Evolutionary conservation across 2,797 vertebrate genomes (phyloP).

Genomic region (Danio aesculapii): DNA sequence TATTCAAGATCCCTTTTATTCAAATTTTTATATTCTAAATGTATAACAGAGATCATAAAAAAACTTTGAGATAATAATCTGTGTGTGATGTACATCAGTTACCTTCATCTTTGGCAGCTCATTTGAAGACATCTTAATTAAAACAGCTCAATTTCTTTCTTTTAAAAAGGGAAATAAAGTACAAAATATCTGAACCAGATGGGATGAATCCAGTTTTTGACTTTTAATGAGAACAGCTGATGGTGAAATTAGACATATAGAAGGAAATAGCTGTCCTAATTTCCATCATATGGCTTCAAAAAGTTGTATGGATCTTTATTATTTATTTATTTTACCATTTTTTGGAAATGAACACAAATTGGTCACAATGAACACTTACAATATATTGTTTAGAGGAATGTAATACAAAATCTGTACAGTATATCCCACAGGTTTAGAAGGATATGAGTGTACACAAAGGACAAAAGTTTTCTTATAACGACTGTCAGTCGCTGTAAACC

Average conservation of each 20-base stretch:
- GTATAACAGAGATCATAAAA: too few relatives aligned
- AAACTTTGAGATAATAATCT: too few relatives aligned
- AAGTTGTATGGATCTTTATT: neutral
- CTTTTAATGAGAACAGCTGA: constrained; percentile 5
- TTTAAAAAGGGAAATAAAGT: too few relatives aligned
- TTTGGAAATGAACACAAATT: neutral
- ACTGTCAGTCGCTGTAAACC: neutral
- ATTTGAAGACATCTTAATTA: too few relatives aligned
- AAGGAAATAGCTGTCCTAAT: neutral
- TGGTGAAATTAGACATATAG: neutral
- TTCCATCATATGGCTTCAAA: neutral
- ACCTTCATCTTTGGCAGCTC: too few relatives aligned
- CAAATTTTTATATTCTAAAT: too few relatives aligned
- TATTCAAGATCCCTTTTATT: too few relatives aligned
- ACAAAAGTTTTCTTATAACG: neutral
- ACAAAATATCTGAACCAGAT: too few relatives aligned
- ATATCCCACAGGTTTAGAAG: neutral
- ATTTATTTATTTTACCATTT: neutral
- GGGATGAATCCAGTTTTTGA: too few relatives aligned
- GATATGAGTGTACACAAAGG: neutral
- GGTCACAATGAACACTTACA: neutral
- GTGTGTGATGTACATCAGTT: too few relatives aligned
- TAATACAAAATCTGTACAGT: neutral
- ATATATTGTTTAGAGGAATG: neutral
- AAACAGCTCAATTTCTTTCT: too few relatives aligned